Evolutionary conservation across 2,113 vertebrate genomes (phyloP).

Genomic region (Albula glossodonta): DNA sequence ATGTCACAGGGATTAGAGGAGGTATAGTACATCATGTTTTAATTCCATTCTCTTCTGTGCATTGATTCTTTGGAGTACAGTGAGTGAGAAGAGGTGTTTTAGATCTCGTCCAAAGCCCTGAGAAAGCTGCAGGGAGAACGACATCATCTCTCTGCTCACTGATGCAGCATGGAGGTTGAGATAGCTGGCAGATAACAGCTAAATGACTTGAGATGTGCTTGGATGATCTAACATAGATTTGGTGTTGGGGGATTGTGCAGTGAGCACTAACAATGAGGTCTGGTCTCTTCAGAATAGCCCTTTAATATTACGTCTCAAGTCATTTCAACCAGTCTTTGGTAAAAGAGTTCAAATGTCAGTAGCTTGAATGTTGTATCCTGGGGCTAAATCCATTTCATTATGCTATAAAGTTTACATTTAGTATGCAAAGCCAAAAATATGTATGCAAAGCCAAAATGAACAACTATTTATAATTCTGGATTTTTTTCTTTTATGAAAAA

Average conservation of each 20-base stretch:
- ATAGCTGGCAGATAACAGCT: constrained; percentile 24
- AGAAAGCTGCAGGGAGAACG: constrained; percentile 18
- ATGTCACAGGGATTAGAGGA: background rate
- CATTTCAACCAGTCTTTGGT: constrained; percentile 11
- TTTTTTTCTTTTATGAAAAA: background rate
- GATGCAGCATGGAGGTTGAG: constrained; percentile 19
- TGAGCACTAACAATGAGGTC: constrained; percentile 24
- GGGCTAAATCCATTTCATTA: constrained; percentile 23
- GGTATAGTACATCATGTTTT: background rate
- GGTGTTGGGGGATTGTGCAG: constrained; percentile 23
- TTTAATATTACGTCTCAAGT: constrained; percentile 21
- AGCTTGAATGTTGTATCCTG: constrained; percentile 13
- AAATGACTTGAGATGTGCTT: constrained; percentile 27
- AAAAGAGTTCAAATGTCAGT: constrained; percentile 1
- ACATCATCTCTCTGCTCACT: constrained; percentile 28
- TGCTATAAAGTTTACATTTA: constrained; percentile 4
- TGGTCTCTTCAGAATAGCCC: constrained; percentile 22
- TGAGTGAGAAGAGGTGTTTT: constrained; percentile 12
- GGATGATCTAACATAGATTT: constrained; percentile 28
- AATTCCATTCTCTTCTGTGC: background rate
- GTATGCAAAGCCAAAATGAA: too few species aligned
- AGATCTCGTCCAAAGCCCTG: constrained; percentile 18
- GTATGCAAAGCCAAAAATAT: background rate
- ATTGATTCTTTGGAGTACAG: constrained; percentile 8
- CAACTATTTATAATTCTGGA: background rate